These are phyloP conservation scores for Augochlora pura DNA, from an alignment of 1,140 invertebrate species.

Conservation along the genomic window DNA sequence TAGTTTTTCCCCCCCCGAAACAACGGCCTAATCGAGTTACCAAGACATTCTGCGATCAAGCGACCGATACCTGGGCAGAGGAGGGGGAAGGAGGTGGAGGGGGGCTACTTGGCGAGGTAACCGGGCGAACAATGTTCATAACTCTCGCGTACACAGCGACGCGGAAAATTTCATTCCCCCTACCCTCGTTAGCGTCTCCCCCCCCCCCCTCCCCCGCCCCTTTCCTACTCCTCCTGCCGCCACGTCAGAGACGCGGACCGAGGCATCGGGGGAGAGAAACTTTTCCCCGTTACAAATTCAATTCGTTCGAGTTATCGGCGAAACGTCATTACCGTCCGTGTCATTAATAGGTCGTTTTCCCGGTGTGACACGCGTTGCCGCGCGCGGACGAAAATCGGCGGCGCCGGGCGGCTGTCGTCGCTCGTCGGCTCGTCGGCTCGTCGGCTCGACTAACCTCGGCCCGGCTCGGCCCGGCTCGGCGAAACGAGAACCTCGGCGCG, in stretches of 20 bases:
- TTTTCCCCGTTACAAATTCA: neutral
- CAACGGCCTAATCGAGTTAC: slow-evolving; percentile 30
- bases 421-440: no score
- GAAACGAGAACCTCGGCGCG: no score
- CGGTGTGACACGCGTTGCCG: neutral
- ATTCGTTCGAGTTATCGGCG: slow-evolving; percentile 25
- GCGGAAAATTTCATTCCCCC: slow-evolving; percentile 7
- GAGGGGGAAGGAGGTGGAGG: no score
- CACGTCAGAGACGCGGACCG: neutral
- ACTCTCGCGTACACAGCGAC: slow-evolving; percentile 11
- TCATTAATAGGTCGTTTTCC: slow-evolving; percentile 5
- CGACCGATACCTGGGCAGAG: slow-evolving; percentile 25
- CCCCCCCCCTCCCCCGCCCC: no score
- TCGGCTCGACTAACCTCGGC: no score
- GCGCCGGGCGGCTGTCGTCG: neutral
- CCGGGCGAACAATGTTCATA: slow-evolving; percentile 28
- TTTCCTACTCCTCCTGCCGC: no score
- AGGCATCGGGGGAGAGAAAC: neutral
- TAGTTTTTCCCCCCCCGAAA: slow-evolving; percentile 17
- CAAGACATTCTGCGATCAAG: slow-evolving; percentile 26
- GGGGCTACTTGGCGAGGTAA: slow-evolving; percentile 5
- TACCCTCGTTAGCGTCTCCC: neutral
- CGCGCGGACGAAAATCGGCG: neutral
- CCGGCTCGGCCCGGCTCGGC: no score
- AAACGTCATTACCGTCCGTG: neutral